These are phyloP conservation scores for Acleris literana DNA, from an alignment of 2,888 invertebrate genomes.

Conservation along the genomic window DNA sequence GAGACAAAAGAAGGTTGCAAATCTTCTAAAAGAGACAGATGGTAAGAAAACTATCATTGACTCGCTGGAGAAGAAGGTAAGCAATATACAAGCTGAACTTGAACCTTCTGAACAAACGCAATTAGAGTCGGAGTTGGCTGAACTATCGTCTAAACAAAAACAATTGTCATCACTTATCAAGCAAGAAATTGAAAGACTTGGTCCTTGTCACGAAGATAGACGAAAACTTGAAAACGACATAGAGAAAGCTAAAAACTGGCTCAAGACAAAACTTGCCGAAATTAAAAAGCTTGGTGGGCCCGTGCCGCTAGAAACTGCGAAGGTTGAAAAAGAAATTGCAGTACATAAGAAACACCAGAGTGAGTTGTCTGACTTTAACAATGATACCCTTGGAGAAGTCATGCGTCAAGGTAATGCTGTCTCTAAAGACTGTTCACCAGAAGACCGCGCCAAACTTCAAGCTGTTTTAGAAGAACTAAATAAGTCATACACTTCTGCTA, in stretches of 20 bases:
- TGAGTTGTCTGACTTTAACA: slow-evolving; percentile 90
- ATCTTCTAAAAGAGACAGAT: slow-evolving; percentile 91
- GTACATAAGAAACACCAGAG: slow-evolving; percentile 89
- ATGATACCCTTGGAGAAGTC: slow-evolving; percentile 89
- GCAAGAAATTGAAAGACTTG: slow-evolving; percentile 88
- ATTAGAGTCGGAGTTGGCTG: slow-evolving; percentile 88
- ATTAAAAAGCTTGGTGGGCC: slow-evolving; percentile 90
- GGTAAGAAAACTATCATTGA: slow-evolving; percentile 92
- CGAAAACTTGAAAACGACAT: slow-evolving; percentile 90
- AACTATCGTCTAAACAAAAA: slow-evolving; percentile 89
- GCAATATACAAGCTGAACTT: slow-evolving; percentile 92
- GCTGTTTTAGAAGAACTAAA: slow-evolving; percentile 87
- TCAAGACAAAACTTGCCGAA: slow-evolving; percentile 89
- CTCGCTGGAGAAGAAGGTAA: slow-evolving; percentile 91
- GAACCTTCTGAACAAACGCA: slow-evolving; percentile 93
- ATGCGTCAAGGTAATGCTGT: slow-evolving; percentile 89
- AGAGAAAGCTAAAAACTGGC: slow-evolving; percentile 91
- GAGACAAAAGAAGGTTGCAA: slow-evolving; percentile 87
- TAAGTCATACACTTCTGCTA: slow-evolving; percentile 88
- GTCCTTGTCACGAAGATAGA: slow-evolving; percentile 88
- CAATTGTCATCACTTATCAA: slow-evolving; percentile 88
- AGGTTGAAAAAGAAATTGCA: slow-evolving; percentile 92
- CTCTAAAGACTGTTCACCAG: slow-evolving; percentile 92
- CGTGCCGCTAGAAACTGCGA: slow-evolving; percentile 90
- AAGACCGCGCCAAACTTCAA: slow-evolving; percentile 86